These are phyloP conservation scores for Ylistrum balloti DNA, from an alignment of 1,140 invertebrate genomes.

Conservation along the genomic window DNA sequence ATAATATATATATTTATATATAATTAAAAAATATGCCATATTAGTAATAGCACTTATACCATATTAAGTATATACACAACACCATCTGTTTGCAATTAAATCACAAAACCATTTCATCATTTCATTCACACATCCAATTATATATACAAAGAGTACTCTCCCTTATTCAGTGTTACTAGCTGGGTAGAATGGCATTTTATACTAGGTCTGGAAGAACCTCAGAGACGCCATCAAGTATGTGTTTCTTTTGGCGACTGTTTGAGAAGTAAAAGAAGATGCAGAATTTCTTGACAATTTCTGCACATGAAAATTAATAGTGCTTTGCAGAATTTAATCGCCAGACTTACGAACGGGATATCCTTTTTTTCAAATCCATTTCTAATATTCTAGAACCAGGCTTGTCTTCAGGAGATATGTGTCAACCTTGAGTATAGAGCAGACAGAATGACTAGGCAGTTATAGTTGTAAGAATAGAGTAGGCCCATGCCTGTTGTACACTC, in stretches of 20 bases:
- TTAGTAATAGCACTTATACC: conserved; percentile 14
- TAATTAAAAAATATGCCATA: conserved; percentile 40
- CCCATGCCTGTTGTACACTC: neutral
- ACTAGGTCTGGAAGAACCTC: neutral
- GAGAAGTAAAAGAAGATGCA: neutral
- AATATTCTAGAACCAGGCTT: neutral
- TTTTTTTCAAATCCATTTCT: neutral
- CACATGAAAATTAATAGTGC: neutral
- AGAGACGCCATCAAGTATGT: neutral
- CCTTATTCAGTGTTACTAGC: neutral
- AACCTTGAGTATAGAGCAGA: neutral
- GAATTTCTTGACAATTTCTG: neutral
- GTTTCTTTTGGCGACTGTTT: neutral
- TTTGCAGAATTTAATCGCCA: neutral
- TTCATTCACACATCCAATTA: neutral
- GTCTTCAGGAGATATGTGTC: neutral
- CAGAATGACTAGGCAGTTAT: neutral
- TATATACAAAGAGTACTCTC: conserved; percentile 7
- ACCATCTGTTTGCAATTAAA: conserved; percentile 32
- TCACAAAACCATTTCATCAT: conserved; percentile 27
- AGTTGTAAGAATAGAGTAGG: neutral
- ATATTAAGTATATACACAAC: conserved; percentile 27
- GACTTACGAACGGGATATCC: neutral
- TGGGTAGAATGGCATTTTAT: neutral
- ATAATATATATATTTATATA: conserved; percentile 14